Base-by-base conservation (phyloP, 2,888 invertebrate species). In the Frankliniella intonsa region DNA sequence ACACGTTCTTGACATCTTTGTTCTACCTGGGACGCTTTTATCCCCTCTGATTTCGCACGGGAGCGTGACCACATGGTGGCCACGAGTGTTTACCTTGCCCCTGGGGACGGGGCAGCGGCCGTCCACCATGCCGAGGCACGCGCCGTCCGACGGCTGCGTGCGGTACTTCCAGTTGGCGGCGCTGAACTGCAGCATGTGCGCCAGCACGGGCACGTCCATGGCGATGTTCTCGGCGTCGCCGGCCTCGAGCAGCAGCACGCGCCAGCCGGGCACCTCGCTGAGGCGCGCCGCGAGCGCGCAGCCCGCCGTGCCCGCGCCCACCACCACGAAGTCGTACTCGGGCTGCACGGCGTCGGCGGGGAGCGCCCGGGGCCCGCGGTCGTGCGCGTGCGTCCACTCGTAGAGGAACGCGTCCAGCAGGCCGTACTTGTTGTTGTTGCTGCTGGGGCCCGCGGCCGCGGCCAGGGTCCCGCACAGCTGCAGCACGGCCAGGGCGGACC, bases 291-390 rank as follows among this genome's bases (percentile, higher is more conserved):
- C n/a, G 9, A 89, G 85, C 19, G 88, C 87, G 82, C 88, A 88
- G 0, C 89, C 89, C 3, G 88, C 89, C 0, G 88, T 88, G 3
- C 89, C 89, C 3, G 89, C 89, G 0, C 89, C 89, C n/a, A 89
- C 86, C 83, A 89, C 86, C 82, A 89, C 85, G 85, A 88, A 88
- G 85, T 89, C 88, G 82, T 89, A 88, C 84, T 88, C 84, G 19
- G 82, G 22, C 12, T 83, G 81, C 7, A 49, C 27, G 8, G 14
- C 17, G n/a, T 81, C 76, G 79, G 83, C 82, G 9, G 80, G 80
- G 2, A 83, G 84, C 22, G 83, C 83, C 14, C 62, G 80, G 17
- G 79, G 27, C 25, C 76, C 38, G 25, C 81, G 80, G 3, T 80
- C 62, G 19, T 79, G 22, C 11, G 81, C 82, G 14, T 81, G 80